A percentile compares a stretch with the other conserved stretches of the same genome.
phyloP scores from a whole-genome alignment of 2,888 invertebrate genomes.

The Lepidocyrtinus sp. region DNA sequence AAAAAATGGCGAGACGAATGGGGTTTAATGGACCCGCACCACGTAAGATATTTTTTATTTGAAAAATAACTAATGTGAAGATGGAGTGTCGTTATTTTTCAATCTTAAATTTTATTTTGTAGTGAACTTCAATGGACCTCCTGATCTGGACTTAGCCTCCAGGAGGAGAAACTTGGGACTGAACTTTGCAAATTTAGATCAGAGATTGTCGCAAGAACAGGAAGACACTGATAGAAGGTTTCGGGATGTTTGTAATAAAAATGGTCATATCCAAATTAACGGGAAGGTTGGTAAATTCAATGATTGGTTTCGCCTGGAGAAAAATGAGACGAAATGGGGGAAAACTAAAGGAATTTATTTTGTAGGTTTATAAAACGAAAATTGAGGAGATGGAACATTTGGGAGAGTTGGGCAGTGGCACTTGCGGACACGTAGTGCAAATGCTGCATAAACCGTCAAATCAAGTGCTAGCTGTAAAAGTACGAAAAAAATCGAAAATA shows the following conservation, averaged over 20 bases:
- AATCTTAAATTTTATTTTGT: neutral
- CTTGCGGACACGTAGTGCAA: conserved; percentile 98
- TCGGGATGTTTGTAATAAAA: conserved; percentile 93
- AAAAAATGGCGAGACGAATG: conserved; percentile 42
- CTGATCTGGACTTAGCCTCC: conserved; percentile 28
- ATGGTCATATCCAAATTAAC: conserved; percentile 89
- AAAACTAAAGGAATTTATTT: neutral
- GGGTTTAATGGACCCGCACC: conserved; percentile 23
- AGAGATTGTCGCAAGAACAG: conserved; percentile 73
- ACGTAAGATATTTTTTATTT: conserved; percentile 10
- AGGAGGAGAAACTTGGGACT: conserved; percentile 53
- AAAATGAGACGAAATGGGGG: neutral
- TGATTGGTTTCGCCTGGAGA: neutral
- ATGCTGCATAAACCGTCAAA: conserved; percentile 92
- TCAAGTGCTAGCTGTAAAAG: conserved; percentile 94
- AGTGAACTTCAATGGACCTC: conserved; percentile 44
- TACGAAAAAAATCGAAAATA: conserved; percentile 72
- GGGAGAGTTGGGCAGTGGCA: conserved; percentile 93
- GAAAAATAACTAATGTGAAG: neutral
- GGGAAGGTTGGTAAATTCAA: conserved; percentile 73
- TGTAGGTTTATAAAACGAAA: conserved; percentile 81
- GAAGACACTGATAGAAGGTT: conserved; percentile 84
- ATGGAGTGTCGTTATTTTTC: neutral
- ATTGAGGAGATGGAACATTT: conserved; percentile 88
- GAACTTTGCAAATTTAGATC: conserved; percentile 54